Conservation (phyloP, 1,140 invertebrate species). For the Schlechtendalia chinensis region DNA sequence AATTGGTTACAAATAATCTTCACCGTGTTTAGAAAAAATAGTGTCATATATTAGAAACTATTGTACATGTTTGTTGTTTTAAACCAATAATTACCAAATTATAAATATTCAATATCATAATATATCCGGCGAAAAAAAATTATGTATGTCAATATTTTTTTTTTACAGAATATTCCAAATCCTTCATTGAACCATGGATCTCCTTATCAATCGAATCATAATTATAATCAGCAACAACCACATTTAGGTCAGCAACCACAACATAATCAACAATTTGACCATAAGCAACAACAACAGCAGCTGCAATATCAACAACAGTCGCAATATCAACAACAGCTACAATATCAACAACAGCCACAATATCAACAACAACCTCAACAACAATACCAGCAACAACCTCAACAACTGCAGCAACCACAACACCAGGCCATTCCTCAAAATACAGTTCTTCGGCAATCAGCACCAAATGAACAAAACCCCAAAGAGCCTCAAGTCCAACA, state of each 20-base stretch:
- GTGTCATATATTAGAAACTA: too few relatives aligned
- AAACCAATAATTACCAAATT: too few relatives aligned
- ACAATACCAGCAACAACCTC: not conserved
- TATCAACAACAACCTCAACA: conserved; percentile 55
- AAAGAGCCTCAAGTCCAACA: not conserved
- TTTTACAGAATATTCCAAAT: conserved; percentile 51
- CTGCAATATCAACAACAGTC: conserved; percentile 36
- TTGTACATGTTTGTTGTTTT: too few relatives aligned
- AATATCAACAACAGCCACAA: conserved; percentile 55
- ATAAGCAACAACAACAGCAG: conserved; percentile 51
- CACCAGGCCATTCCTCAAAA: not conserved
- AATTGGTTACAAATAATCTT: too few relatives aligned
- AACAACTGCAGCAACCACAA: not conserved
- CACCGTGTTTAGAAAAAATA: too few relatives aligned
- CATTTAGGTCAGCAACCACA: conserved; percentile 50
- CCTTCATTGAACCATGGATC: conserved; percentile 48
- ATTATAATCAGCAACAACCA: conserved; percentile 52
- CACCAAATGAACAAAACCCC: not conserved
- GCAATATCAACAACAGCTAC: conserved; percentile 41
- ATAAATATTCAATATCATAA: too few relatives aligned
- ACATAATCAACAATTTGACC: conserved; percentile 42
- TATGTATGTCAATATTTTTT: too few relatives aligned
- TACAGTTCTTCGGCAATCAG: not conserved
- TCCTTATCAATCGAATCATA: conserved; percentile 51
- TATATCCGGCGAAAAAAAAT: too few relatives aligned